These are phyloP conservation scores for Chrysaora quinquecirrha DNA, from an alignment of 30 jellyfish, hydroid and myxozoan species.

Conservation along the genomic window DNA sequence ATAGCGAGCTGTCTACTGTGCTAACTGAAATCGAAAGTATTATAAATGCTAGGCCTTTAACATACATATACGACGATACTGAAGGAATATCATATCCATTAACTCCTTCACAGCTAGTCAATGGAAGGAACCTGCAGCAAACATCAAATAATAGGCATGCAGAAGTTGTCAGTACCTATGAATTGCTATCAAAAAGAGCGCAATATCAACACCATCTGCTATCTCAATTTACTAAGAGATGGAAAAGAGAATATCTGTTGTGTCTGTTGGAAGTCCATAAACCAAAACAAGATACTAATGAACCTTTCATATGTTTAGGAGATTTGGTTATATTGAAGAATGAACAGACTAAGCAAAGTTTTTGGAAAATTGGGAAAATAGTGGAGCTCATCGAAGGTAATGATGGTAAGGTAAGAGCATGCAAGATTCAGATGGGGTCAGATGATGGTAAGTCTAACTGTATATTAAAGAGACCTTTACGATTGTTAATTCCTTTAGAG, in stretches of 20 bases:
- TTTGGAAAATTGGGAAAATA: background rate
- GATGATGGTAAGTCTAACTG: constrained; percentile 3
- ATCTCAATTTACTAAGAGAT: constrained; percentile 38
- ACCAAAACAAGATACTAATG: too few relatives aligned
- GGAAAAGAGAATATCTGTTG: constrained; percentile 35
- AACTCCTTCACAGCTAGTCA: constrained; percentile 56
- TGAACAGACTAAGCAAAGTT: background rate
- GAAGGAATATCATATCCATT: constrained; percentile 64
- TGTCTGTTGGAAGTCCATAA: too few relatives aligned
- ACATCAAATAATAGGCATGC: constrained; percentile 4
- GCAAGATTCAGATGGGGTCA: background rate
- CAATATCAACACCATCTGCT: background rate
- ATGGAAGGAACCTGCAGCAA: constrained; percentile 66
- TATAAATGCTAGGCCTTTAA: constrained; percentile 5
- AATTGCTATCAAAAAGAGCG: constrained; percentile 36
- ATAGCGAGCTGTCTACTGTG: constrained; percentile 16
- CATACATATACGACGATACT: constrained; percentile 18
- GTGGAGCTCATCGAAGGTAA: background rate
- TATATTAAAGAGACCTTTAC: constrained; percentile 4
- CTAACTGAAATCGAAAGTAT: constrained; percentile 29
- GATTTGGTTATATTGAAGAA: too few relatives aligned
- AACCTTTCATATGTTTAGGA: too few relatives aligned
- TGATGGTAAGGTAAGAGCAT: constrained; percentile 22
- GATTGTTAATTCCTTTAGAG: constrained; percentile 9
- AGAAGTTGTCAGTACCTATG: constrained; percentile 18